Conservation (phyloP, 2,113 vertebrate species). For the Ceyx margarethae region DNA sequence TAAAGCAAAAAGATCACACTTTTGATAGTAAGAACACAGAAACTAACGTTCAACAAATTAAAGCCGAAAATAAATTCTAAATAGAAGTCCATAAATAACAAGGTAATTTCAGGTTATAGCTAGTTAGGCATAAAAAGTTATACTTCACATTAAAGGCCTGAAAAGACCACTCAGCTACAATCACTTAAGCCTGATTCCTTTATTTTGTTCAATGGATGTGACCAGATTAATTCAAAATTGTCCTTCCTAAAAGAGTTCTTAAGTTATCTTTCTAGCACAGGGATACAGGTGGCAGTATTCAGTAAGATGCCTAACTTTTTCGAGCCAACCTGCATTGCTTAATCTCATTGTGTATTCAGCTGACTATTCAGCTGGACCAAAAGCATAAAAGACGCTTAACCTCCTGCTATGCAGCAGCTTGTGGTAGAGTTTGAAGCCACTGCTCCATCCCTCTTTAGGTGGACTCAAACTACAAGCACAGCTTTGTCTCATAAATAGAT, state of each 20-base stretch:
- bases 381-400: neutral
- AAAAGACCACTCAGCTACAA: neutral
- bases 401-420: neutral
- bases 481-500: slow-evolving; percentile 6
- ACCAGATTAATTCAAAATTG: neutral
- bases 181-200: neutral
- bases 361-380: neutral
- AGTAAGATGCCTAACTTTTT: neutral
- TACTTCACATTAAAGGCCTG: neutral
- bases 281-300: neutral
- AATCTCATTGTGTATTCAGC: neutral
- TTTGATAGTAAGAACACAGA: neutral
- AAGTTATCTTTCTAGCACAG: neutral
- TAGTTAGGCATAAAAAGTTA: neutral
- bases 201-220: neutral
- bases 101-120: neutral
- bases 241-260: neutral
- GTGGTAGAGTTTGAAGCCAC: neutral
- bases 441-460: neutral
- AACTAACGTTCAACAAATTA: neutral
- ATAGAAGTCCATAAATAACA: neutral
- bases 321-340: neutral
- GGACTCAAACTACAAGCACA: neutral
- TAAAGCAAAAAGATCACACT: neutral
- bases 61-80: neutral